These are phyloP conservation scores for Geotrypetes seraphini DNA, from an alignment of 2,797 vertebrate genomes.

Conservation along the genomic window DNA sequence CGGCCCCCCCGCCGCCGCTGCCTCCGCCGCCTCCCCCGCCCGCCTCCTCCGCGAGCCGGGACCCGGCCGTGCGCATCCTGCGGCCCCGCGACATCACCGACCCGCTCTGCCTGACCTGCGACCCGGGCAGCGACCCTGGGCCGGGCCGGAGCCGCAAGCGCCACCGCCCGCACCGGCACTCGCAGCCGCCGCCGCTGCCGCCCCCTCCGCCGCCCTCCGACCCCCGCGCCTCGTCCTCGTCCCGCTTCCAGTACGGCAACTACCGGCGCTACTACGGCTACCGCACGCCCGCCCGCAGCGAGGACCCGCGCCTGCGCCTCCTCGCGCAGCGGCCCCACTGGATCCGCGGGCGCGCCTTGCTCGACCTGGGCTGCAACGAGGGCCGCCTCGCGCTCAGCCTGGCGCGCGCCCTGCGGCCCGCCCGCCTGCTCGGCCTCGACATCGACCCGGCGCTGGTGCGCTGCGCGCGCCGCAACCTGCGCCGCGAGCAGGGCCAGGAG, in stretches of 20 bases:
- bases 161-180: slow-evolving; percentile 34
- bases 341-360: slow-evolving; percentile 68
- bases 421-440: slow-evolving; percentile 77
- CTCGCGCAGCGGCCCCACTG: slow-evolving; percentile 67
- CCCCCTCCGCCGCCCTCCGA: background rate
- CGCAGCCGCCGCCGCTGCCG: background rate
- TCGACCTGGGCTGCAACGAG: slow-evolving; percentile 79
- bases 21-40: background rate
- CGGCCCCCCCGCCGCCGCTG: background rate
- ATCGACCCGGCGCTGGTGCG: slow-evolving; percentile 62
- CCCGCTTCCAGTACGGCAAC: slow-evolving; percentile 66
- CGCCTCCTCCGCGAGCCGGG: slow-evolving; percentile 21
- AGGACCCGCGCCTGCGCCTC: slow-evolving; percentile 59
- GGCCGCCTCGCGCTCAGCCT: slow-evolving; percentile 73
- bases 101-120: slow-evolving; percentile 40
- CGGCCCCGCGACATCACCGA: slow-evolving; percentile 68
- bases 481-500: slow-evolving; percentile 55
- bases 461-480: slow-evolving; percentile 70
- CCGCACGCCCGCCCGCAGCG: slow-evolving; percentile 48
- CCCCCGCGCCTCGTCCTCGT: slow-evolving; percentile 14
- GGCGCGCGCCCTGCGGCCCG: slow-evolving; percentile 62
- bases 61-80: slow-evolving; percentile 49
- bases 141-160: slow-evolving; percentile 45
- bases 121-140: background rate
- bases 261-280: slow-evolving; percentile 76